A percentile compares a stretch with the other conserved stretches of the same genome.
These are phyloP conservation scores for Hedychridium roseum DNA, from an alignment of 2,888 invertebrate species.

Conservation along the genomic window DNA sequence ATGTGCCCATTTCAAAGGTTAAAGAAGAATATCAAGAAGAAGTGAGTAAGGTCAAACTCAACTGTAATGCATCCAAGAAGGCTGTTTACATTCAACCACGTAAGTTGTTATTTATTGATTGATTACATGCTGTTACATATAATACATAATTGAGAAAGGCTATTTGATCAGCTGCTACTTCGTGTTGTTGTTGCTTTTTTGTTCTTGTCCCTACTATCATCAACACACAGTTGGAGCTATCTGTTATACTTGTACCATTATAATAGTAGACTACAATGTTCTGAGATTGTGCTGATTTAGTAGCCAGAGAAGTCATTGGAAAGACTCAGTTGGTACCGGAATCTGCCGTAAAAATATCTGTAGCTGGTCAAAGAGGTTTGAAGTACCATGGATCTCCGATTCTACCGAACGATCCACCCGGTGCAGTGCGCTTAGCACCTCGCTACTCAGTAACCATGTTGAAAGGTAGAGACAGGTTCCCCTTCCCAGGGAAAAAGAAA, in stretches of 20 bases:
- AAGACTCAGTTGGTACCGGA: slow-evolving; percentile 50
- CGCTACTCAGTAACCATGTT: slow-evolving; percentile 54
- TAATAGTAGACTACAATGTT: too few relatives aligned
- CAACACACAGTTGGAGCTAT: too few relatives aligned
- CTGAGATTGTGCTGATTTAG: slow-evolving; percentile 48
- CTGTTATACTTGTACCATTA: too few relatives aligned
- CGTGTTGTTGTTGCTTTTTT: too few relatives aligned
- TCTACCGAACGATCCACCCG: slow-evolving; percentile 54
- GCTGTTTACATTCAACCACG: slow-evolving; percentile 13
- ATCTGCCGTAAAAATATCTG: slow-evolving; percentile 49
- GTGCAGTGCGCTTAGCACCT: slow-evolving; percentile 50
- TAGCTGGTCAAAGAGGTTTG: slow-evolving; percentile 52
- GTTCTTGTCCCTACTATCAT: too few relatives aligned
- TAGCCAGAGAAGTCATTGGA: slow-evolving; percentile 36
- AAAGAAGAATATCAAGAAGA: slow-evolving; percentile 31
- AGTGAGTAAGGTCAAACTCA: slow-evolving; percentile 41
- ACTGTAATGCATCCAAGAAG: slow-evolving; percentile 27
- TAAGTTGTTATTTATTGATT: slow-evolving; percentile 29
- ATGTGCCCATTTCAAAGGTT: neutral
- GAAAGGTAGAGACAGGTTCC: slow-evolving; percentile 49
- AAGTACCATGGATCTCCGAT: slow-evolving; percentile 54
- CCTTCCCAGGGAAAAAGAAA: too few relatives aligned
- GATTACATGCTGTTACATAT: slow-evolving; percentile 3
- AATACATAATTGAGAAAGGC: neutral
- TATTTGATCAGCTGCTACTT: too few relatives aligned